phyloP scores from a whole-genome alignment of 2,888 invertebrate genomes.

The Agrotis ipsilon region DNA sequence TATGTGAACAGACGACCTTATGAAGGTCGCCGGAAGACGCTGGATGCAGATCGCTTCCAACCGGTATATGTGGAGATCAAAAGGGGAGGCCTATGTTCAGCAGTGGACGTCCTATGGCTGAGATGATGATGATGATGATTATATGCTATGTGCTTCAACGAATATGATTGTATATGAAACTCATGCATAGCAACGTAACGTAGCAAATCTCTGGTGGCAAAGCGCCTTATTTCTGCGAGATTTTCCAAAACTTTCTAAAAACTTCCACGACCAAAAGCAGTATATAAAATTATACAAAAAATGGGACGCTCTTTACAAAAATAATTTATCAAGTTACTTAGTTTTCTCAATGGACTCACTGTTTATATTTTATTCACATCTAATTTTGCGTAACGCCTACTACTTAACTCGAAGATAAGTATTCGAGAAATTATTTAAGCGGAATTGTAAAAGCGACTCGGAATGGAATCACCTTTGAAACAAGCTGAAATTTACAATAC shows the following conservation, averaged over 20 bases:
- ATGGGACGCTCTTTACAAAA: not conserved
- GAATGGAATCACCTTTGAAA: not conserved
- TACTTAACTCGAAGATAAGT: slow-evolving; percentile 23
- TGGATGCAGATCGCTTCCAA: too few relatives aligned
- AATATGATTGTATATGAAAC: too few relatives aligned
- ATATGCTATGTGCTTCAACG: too few relatives aligned
- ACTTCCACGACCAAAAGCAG: not conserved
- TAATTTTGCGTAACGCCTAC: slow-evolving; percentile 9
- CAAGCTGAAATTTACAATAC: slow-evolving; percentile 14
- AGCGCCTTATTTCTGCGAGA: not conserved
- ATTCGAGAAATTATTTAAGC: slow-evolving; percentile 27
- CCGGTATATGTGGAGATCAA: too few relatives aligned
- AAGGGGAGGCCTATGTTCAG: too few relatives aligned
- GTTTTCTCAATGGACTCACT: slow-evolving; percentile 5
- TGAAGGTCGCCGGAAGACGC: too few relatives aligned
- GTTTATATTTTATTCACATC: slow-evolving; percentile 47
- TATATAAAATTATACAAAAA: not conserved
- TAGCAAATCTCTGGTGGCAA: too few relatives aligned
- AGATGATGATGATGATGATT: too few relatives aligned
- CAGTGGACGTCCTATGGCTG: too few relatives aligned
- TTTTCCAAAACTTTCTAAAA: not conserved
- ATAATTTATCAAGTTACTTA: slow-evolving; percentile 5
- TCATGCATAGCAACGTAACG: too few relatives aligned
- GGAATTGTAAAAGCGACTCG: not conserved
- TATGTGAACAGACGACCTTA: too few relatives aligned